A percentile compares a stretch with the other conserved stretches of the same genome.
phyloP scores from a whole-genome alignment of 2,888 invertebrate genomes.

The Drosophila yooni region DNA sequence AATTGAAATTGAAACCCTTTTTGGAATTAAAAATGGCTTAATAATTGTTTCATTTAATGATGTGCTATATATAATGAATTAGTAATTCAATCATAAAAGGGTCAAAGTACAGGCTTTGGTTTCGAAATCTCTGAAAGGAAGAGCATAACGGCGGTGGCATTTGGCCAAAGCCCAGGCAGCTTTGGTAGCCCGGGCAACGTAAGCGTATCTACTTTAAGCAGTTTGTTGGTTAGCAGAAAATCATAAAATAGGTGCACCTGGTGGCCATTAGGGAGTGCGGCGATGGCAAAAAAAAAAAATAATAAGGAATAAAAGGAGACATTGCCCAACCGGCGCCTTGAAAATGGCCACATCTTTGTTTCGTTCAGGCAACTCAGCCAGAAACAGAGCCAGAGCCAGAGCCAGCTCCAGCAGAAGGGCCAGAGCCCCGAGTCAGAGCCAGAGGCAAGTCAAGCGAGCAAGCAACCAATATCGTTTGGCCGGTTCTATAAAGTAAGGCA shows the following conservation, averaged over 20 bases:
- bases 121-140: not conserved
- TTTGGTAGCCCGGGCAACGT: slow-evolving; percentile 36
- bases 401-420: slow-evolving; percentile 15
- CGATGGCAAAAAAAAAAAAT: slow-evolving; percentile 25
- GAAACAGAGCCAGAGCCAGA: slow-evolving; percentile 44
- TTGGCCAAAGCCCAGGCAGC: slow-evolving; percentile 42
- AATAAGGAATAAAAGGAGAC: slow-evolving; percentile 17
- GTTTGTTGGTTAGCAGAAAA: slow-evolving; percentile 74
- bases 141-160: slow-evolving; percentile 48
- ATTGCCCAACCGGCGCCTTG: slow-evolving; percentile 51
- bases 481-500: slow-evolving; percentile 66
- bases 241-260: slow-evolving; percentile 79
- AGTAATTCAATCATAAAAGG: not conserved
- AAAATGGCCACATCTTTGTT: slow-evolving; percentile 64
- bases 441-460: slow-evolving; percentile 14
- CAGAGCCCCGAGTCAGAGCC: not conserved
- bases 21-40: not conserved
- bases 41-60: not conserved
- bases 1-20: not conserved
- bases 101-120: not conserved
- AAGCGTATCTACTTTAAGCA: slow-evolving; percentile 69
- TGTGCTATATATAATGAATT: not conserved
- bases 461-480: slow-evolving; percentile 63
- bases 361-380: slow-evolving; percentile 55
- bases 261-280: slow-evolving; percentile 74